Evolutionary conservation across 2,113 vertebrate species (phyloP).

Genomic region (Prionailurus bengalensis): DNA sequence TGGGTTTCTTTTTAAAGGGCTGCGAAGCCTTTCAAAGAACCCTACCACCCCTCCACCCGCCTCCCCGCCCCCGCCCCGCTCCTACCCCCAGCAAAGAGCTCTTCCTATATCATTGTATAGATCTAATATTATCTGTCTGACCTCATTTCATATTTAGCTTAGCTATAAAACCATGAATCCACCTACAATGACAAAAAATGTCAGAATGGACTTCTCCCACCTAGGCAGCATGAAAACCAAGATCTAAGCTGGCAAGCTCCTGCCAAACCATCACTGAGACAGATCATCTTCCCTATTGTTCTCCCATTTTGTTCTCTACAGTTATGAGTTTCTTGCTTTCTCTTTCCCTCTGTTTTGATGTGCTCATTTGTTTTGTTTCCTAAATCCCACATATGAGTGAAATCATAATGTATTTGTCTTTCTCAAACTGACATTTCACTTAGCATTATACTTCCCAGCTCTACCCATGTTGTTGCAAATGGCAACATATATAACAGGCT

Average conservation of each 20-base stretch:
- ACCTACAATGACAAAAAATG: not conserved
- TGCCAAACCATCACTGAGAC: not conserved
- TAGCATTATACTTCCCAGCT: no score
- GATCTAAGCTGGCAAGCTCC: not conserved
- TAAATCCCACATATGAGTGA: no score
- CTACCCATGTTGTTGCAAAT: no score
- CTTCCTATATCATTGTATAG: constrained; percentile 2
- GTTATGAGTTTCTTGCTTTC: no score
- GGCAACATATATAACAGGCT: not conserved
- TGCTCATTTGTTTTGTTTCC: no score
- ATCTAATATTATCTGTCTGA: constrained; percentile 10
- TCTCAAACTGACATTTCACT: no score
- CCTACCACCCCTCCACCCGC: no score
- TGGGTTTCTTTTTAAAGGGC: not conserved
- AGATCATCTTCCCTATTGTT: not conserved
- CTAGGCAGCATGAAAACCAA: not conserved
- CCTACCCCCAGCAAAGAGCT: not conserved
- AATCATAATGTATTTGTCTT: no score
- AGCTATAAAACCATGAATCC: constrained; percentile 1
- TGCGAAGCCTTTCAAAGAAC: not conserved
- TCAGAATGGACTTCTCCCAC: not conserved
- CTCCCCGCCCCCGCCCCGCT: not conserved
- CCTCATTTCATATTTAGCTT: constrained; percentile 21
- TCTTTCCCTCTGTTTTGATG: no score
- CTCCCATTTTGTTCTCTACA: no score